A percentile compares a stretch with the other conserved stretches of the same genome.
Conservation (phyloP, 2,888 invertebrate species). For the Argynnis bischoffii region DNA sequence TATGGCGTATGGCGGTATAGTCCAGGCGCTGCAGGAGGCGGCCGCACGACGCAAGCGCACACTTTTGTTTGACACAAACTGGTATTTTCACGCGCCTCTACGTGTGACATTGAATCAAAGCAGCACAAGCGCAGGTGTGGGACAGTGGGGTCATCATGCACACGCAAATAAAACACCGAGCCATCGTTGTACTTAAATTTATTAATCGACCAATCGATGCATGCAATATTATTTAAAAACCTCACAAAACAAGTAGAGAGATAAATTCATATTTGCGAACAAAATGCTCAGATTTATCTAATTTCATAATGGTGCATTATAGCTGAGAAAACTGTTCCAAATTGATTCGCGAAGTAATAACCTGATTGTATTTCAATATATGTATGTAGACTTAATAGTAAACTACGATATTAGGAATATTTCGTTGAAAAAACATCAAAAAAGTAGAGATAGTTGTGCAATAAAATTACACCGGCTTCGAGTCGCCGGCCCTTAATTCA, state of each 20-base stretch:
- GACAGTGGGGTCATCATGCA: constrained; percentile 8
- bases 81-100: constrained; percentile 55
- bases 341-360: constrained; percentile 72
- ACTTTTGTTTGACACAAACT: constrained; percentile 58
- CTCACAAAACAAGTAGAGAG: constrained; percentile 75
- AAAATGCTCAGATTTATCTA: constrained; percentile 70
- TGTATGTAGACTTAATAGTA: constrained; percentile 71
- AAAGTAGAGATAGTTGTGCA: constrained; percentile 69
- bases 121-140: constrained; percentile 8
- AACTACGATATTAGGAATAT: constrained; percentile 75
- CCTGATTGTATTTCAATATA: constrained; percentile 65
- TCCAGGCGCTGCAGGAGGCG: constrained; percentile 47
- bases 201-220: constrained; percentile 77
- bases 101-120: constrained; percentile 64
- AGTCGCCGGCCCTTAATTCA: constrained; percentile 68
- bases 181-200: constrained; percentile 81
- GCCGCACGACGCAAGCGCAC: constrained; percentile 62
- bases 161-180: constrained; percentile 66
- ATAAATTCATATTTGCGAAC: constrained; percentile 72
- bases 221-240: constrained; percentile 73
- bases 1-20: constrained; percentile 31
- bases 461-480: constrained; percentile 50
- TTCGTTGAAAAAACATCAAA: constrained; percentile 80
- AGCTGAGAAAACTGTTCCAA: constrained; percentile 78
- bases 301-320: constrained; percentile 75